Evolutionary conservation across 2,797 vertebrate species (phyloP).

Genomic region (Kryptopterus vitreolus): DNA sequence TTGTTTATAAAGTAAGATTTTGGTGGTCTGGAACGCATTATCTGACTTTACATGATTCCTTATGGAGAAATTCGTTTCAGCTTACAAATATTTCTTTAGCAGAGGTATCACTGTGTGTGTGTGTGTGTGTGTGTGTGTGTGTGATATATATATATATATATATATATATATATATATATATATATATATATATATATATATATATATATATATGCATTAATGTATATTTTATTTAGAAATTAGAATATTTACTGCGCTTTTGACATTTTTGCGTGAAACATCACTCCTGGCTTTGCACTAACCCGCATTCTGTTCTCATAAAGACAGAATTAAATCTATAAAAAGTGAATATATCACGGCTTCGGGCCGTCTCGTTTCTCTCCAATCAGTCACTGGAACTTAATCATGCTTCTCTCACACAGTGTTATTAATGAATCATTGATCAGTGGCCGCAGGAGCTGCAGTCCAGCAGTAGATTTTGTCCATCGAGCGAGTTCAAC

Average conservation of each 20-base stretch:
- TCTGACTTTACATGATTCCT: no score
- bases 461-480: conserved; percentile 3
- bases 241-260: background rate
- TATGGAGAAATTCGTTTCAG: no score
- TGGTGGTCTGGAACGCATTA: no score
- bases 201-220: no score
- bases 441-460: conserved; percentile 2
- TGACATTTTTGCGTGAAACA: background rate
- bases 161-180: no score
- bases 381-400: conserved; percentile 18
- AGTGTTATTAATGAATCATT: conserved; percentile 37
- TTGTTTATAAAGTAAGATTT: no score
- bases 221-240: background rate
- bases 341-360: background rate
- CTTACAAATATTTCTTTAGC: no score
- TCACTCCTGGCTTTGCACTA: background rate
- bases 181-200: no score
- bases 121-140: no score
- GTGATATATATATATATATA: no score
- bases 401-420: conserved; percentile 31
- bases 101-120: no score
- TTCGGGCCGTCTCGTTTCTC: background rate
- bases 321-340: background rate
- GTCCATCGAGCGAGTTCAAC: background rate
- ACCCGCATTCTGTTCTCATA: background rate